Percentiles rank a stretch among this genome's conserved stretches.
Evolutionary conservation across 2,113 vertebrate genomes (phyloP).

Genomic region (Paramormyrops kingsleyae): DNA sequence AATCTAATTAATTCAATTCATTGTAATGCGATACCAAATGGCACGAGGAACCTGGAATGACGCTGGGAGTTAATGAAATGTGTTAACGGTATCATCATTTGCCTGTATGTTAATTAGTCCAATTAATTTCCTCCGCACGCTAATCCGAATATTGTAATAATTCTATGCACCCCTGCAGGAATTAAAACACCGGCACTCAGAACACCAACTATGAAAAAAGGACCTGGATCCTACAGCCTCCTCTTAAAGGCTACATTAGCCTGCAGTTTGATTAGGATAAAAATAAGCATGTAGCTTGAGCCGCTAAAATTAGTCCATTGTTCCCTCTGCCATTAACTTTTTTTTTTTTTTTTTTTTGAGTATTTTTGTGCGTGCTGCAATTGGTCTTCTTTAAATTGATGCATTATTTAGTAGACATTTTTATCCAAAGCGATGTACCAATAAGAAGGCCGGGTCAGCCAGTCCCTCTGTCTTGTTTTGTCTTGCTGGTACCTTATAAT

Average conservation of each 20-base stretch:
- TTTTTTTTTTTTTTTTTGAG: not conserved
- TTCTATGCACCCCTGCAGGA: conserved; percentile 63
- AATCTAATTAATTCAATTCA: conserved; percentile 73
- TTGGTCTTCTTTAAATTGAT: not conserved
- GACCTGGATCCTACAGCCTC: conserved; percentile 34
- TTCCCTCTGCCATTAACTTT: not conserved
- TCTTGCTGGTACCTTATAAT: not conserved
- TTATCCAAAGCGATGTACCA: not conserved
- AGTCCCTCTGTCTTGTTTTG: not conserved
- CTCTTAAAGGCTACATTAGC: not conserved
- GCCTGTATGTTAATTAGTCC: conserved; percentile 77
- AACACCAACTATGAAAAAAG: conserved; percentile 39
- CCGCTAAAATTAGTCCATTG: not conserved
- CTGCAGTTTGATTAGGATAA: not conserved
- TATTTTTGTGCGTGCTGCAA: not conserved
- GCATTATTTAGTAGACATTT: not conserved
- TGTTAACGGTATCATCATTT: conserved; percentile 77
- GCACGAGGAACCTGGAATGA: conserved; percentile 67
- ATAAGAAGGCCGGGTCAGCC: not conserved
- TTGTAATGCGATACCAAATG: conserved; percentile 72
- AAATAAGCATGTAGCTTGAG: not conserved
- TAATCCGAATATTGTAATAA: conserved; percentile 76
- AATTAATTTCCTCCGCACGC: conserved; percentile 71
- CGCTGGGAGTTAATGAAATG: conserved; percentile 78
- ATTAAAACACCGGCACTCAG: conserved; percentile 44